phyloP scores from a whole-genome alignment of 2,888 invertebrate species.

The Tiliacea aurago region DNA sequence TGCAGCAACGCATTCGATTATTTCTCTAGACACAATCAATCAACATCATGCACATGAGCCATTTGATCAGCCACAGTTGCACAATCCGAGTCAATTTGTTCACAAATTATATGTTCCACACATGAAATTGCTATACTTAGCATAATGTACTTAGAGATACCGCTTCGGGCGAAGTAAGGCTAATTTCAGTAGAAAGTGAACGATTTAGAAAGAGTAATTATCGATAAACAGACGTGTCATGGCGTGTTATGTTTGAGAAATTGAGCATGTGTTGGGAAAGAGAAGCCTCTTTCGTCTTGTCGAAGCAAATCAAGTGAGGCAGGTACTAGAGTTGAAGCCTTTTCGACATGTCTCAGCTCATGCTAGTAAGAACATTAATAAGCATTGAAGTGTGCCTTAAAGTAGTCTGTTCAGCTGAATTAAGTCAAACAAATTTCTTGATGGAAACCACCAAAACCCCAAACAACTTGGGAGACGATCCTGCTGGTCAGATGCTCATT shows the following conservation, averaged over 20 bases:
- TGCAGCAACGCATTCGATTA: constrained; percentile 39
- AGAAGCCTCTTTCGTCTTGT: constrained; percentile 9
- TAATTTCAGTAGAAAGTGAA: constrained; percentile 74
- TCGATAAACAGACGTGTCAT: constrained; percentile 60
- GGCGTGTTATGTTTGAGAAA: constrained; percentile 40
- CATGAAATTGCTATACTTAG: constrained; percentile 67
- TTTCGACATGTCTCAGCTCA: no score
- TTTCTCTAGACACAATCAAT: constrained; percentile 61
- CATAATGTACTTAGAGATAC: constrained; percentile 57
- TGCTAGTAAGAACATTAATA: neutral
- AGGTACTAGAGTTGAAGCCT: neutral
- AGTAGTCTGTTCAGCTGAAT: neutral
- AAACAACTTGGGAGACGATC: neutral
- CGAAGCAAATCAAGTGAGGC: neutral
- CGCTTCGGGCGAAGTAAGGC: constrained; percentile 61
- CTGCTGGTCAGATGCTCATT: neutral
- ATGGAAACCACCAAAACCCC: neutral
- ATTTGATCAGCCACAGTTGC: constrained; percentile 68
- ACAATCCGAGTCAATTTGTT: constrained; percentile 72
- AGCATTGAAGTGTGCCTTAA: neutral
- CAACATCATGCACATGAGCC: constrained; percentile 54
- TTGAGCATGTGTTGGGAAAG: constrained; percentile 32
- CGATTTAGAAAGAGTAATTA: constrained; percentile 65
- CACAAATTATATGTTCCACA: constrained; percentile 71
- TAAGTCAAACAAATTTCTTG: no score